Evolutionary conservation across 2,797 vertebrate genomes (phyloP), one percentile per base, ranked within the genome.

Genomic region (Buceros bicornis): DNA sequence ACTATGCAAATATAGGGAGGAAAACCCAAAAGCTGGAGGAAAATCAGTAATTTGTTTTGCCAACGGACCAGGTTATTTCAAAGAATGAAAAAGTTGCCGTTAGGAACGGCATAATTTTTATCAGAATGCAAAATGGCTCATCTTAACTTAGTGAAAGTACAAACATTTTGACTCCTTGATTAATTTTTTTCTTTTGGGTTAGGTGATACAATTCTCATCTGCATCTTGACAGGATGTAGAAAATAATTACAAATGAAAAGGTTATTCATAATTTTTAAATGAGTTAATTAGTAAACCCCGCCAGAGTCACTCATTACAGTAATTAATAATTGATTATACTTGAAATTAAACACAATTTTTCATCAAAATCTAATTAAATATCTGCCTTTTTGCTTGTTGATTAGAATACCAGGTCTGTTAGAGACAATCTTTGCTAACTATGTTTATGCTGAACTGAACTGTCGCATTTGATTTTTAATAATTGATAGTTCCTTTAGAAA

Each of bases 321-420:
- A 98, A 98, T 99, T 98, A 98, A 99, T 99, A 99, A 99, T 99
- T 99, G 99, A 99, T 99, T 99, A 99, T 98, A 98, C 98, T 99
- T 98, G 98, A 99, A 99, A 99, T 99, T 99, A 99, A 99, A 99
- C 98, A 99, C 98, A 99, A 99, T 99, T 99, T 99, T 99, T 99
- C 99, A 99, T 99, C 99, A 99, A 98, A 98, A 98, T 98, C 99
- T 99, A 99, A 99, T 99, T 99, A 99, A 99, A 98, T 98, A 98
- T 95, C 98, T 98, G 98, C 95, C 98, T 98, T 97, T 96, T 98
- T 98, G 93, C 96, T 97, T 95, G 94, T 98, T 99, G 99, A 99
- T 99, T 99, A 99, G 98, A 99, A 98, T 98, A 97, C 97, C 97
- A 91, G 97, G 98, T 98, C 98, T 98, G 97, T 95, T 98, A 98